Base-by-base conservation (phyloP, 64 coral and sea anemone genomes). In the Actinia tenebrosa region DNA sequence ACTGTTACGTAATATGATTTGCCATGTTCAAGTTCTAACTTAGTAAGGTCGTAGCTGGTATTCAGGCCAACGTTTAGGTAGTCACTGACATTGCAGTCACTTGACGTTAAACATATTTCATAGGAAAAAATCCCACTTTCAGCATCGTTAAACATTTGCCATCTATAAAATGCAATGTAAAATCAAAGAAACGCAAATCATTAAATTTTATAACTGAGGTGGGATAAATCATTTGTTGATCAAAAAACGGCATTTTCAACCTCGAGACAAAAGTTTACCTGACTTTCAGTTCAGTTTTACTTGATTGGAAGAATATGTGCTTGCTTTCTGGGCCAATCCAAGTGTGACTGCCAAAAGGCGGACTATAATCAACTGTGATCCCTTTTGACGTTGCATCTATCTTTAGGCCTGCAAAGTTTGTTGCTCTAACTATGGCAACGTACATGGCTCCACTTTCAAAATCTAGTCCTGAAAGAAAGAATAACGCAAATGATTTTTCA, bases 351-450 rank as follows among this genome's bases (percentile, higher is more conserved):
- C 79, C 22, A 11, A 71, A 58, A 0, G 95, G 95, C 50, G 95
- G 83, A 64, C 86, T 94, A 20, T 88, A 88, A 77, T 98, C 95
- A 56, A 94, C 82, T 78, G 37, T 89, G 18, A 98, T 90, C 16
- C 92, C 95, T 78, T 98, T 88, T 13, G 95, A 94, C 26, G 26
- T 78, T 53, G 89, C 71, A 22, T 89, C 86, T 22, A 20, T 87
- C 58, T 89, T 60, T 16, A 96, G 79, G 13, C 91, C 94, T 26
- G 89, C 94, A 45, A 26, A 83, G 79, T 93, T 96, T 17, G 88
- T 96, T 83, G 85, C 94, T 56, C 75, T 89, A 1, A 96, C 94
- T 8, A 87, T 96, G 53, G 87, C 77, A 47, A 87, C 60, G 66
- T 93, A 93, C 53, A 47, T 43, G 5, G 60, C 64, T 44, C 90